Base-by-base conservation (phyloP, 2,888 invertebrate species). In the Penaeus monodon region DNA sequence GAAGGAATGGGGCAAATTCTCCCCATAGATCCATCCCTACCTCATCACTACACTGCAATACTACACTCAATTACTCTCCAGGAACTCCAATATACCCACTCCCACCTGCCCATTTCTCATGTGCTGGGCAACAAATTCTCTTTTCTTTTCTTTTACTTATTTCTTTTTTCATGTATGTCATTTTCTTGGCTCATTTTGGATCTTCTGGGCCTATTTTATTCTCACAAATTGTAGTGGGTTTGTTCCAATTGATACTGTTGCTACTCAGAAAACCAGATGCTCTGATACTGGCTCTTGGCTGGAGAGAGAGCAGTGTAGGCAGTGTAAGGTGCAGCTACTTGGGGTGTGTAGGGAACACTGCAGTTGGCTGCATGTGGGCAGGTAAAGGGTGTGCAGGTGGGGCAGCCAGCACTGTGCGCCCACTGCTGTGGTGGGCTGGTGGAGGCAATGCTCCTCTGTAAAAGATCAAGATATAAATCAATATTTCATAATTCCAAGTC, bases 311-410 rank as follows among this genome's bases (percentile, higher is more conserved):
- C 88, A 33, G 83, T 85, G 85, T 90, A 90, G 65, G 88, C 88
- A 79, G 84, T 88, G 79, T 90, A 90, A 24, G 88, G 88, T 49
- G 88, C 84, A 38, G 88, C 88, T 29, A 86, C 85, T 79, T 90
- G 90, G 8, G 88, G 63, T 90, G 90, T 57, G 90, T 82, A 70
- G 90, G 88, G 73, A 89, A 89, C 73, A 89, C 84, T 70, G 89
- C 89, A 44, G 90, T 90, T 77, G 90, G 90, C 68, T 90, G 90
- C 79, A 90, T 85, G 74, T 90, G 90, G 84, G 90, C 90, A 10
- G 90, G 90, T 33, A 90, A 84, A 79, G 90, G 90, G 38, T 90
- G 90, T 49, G 90, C 77, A n/a, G 88, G 90, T 33, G 87, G 90
- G 57, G 86, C 90, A 33, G 88, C 88, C 83, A 90, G 65, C 80